Percentiles rank a stretch among this genome's conserved stretches.
These are phyloP conservation scores for Terrapene triunguis DNA, from an alignment of 2,113 vertebrate species.

Conservation along the genomic window DNA sequence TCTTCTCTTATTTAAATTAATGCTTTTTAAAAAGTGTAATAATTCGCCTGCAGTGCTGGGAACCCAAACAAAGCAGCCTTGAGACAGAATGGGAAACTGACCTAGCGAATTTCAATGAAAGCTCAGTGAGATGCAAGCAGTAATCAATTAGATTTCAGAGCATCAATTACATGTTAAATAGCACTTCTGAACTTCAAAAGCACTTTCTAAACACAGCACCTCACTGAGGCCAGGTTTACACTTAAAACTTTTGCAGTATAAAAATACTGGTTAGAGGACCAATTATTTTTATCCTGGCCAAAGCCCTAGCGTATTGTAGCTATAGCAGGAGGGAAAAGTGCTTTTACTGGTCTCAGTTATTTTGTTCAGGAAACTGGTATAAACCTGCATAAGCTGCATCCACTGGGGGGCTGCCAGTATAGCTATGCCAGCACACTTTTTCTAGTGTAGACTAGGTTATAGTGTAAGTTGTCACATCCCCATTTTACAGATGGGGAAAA, in stretches of 20 bases:
- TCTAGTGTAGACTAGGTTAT: neutral
- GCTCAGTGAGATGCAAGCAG: neutral
- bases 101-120: neutral
- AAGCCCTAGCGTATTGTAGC: neutral
- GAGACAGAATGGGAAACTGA: no score
- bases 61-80: accelerated
- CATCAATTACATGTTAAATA: neutral
- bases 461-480: neutral
- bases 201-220: neutral
- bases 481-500: neutral
- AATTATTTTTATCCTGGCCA: no score
- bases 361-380: neutral
- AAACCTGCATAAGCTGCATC: neutral
- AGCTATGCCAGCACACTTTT: neutral
- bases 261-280: neutral
- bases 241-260: neutral
- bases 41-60: neutral
- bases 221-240: neutral
- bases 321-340: neutral
- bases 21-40: neutral
- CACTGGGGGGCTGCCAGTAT: neutral
- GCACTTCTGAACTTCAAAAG: neutral
- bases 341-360: neutral
- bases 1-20: neutral
- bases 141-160: neutral